phyloP scores from a whole-genome alignment of 92 coral and sea anemone genomes.

The Porites divaricata region DNA sequence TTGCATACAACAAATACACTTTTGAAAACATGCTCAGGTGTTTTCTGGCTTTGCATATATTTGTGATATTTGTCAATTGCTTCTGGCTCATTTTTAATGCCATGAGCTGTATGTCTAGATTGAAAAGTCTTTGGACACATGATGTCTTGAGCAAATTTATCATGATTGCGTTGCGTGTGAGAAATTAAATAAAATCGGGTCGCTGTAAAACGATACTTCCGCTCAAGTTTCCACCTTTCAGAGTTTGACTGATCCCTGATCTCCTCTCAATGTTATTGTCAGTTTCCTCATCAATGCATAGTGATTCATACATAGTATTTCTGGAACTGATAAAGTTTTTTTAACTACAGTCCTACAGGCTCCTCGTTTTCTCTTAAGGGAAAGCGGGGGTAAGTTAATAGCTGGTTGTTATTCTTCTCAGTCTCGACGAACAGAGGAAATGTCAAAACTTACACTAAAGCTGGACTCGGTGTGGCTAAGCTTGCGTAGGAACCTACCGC shows the following conservation, averaged over 20 bases:
- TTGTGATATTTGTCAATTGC: constrained; percentile 43
- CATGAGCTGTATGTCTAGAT: constrained; percentile 50
- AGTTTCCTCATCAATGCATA: constrained; percentile 21
- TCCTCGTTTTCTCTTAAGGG: constrained; percentile 14
- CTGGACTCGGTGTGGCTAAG: constrained; percentile 39
- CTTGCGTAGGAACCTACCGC: constrained; percentile 46
- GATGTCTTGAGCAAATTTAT: constrained; percentile 29
- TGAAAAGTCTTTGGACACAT: constrained; percentile 43
- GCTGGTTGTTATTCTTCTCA: constrained; percentile 18
- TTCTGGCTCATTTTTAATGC: constrained; percentile 50
- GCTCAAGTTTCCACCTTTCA: constrained; percentile 49
- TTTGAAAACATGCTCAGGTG: constrained; percentile 28
- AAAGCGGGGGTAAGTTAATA: constrained; percentile 18
- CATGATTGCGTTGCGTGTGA: constrained; percentile 46
- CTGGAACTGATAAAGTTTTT: background rate
- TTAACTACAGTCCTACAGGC: constrained; percentile 24
- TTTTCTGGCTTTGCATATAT: constrained; percentile 36
- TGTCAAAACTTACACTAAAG: constrained; percentile 34
- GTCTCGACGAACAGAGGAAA: constrained; percentile 18
- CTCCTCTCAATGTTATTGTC: constrained; percentile 25
- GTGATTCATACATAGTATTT: constrained; percentile 16
- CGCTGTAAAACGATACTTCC: constrained; percentile 45
- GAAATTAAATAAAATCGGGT: constrained; percentile 47
- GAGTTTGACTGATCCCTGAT: constrained; percentile 38
- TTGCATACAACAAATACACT: constrained; percentile 41